Percentiles rank a stretch among this genome's conserved stretches.
Conservation (phyloP, 2,888 invertebrate species). For the Mimachlamys varia region DNA sequence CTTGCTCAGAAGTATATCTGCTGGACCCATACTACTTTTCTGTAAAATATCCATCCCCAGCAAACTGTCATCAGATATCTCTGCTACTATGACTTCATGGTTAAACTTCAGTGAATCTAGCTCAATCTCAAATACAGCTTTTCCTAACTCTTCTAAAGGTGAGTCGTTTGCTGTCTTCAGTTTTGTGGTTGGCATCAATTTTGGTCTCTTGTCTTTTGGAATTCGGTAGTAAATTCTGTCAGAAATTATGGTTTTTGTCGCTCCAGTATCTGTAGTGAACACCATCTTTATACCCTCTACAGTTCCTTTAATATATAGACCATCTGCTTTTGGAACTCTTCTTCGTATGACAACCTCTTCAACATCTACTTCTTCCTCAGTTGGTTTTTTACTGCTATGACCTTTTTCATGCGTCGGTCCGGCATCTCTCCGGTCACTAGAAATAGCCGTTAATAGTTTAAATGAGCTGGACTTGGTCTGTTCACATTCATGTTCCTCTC, state of each 20-base stretch:
- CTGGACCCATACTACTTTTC: slow-evolving; percentile 39
- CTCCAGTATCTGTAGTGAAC: slow-evolving; percentile 42
- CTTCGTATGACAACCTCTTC: background rate
- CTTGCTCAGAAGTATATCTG: slow-evolving; percentile 42
- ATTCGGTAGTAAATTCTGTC: slow-evolving; percentile 25
- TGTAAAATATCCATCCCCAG: slow-evolving; percentile 47
- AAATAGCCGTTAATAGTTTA: slow-evolving; percentile 42
- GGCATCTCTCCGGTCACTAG: slow-evolving; percentile 34
- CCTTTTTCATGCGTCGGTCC: background rate
- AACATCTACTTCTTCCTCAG: no score
- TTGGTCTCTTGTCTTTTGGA: slow-evolving; percentile 37
- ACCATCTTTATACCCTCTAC: slow-evolving; percentile 38
- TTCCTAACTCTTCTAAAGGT: slow-evolving; percentile 38
- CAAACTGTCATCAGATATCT: slow-evolving; percentile 43
- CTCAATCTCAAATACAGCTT: slow-evolving; percentile 42
- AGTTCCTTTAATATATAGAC: slow-evolving; percentile 43
- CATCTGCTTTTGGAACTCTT: slow-evolving; percentile 24
- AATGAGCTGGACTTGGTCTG: background rate
- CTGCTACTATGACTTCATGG: slow-evolving; percentile 46
- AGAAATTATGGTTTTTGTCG: slow-evolving; percentile 42
- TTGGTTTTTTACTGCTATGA: background rate
- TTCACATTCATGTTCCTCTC: background rate
- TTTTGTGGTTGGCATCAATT: background rate
- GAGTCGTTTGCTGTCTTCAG: background rate
- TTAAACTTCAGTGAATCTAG: slow-evolving; percentile 3